Evolutionary conservation across 2,113 vertebrate species (phyloP).

Genomic region (Chitala chitala): DNA sequence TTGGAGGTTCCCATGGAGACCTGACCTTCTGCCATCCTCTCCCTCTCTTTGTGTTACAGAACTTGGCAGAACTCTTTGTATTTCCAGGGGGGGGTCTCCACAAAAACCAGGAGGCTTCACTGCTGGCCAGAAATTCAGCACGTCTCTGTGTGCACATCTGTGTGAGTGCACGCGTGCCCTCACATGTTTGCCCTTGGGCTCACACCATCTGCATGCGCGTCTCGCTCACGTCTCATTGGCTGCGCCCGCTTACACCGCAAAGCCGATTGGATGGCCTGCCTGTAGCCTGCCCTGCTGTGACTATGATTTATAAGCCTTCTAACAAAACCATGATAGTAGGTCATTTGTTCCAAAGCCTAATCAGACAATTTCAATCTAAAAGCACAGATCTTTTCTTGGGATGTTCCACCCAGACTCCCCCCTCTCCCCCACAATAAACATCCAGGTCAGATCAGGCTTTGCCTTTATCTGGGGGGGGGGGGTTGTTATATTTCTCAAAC

Average conservation of each 20-base stretch:
- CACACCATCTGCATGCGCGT: neutral
- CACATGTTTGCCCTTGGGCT: neutral
- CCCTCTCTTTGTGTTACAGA: constrained; percentile 22
- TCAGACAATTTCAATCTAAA: neutral
- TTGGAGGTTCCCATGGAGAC: constrained; percentile 55
- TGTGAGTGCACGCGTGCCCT: neutral
- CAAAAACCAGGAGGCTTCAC: constrained; percentile 1
- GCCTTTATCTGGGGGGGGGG: too few species aligned
- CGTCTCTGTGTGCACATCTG: neutral
- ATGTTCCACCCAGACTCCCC: neutral
- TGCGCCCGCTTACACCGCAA: neutral
- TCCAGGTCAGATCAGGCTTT: too few species aligned
- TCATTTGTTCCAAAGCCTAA: neutral
- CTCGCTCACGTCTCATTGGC: neutral
- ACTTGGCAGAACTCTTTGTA: constrained; percentile 8
- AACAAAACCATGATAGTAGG: neutral
- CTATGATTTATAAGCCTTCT: neutral
- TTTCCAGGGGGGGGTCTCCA: neutral
- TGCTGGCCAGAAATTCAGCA: neutral
- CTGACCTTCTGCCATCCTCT: constrained; percentile 55
- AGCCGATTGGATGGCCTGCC: neutral
- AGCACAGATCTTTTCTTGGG: neutral
- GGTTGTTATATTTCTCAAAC: too few species aligned
- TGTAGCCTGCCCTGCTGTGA: neutral
- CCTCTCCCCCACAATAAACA: too few species aligned